Conservation (phyloP, 2,888 invertebrate genomes). For the Carpatolechia fugitivella region DNA sequence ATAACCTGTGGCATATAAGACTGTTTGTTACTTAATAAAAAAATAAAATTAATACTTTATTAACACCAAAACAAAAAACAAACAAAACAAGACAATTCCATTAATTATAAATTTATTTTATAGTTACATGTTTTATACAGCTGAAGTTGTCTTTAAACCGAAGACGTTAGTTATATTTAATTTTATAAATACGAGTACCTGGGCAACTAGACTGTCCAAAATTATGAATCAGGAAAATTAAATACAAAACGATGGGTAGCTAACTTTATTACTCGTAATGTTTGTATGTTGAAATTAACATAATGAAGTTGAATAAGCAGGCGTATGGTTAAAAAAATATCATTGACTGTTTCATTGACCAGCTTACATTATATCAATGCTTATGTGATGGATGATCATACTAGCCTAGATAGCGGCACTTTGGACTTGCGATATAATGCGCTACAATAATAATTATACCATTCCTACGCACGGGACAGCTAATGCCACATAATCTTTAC, state of each 20-base stretch:
- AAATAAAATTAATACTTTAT: neutral
- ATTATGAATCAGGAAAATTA: too few relatives aligned
- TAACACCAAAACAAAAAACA: neutral
- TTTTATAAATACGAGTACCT: too few relatives aligned
- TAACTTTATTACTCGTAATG: too few relatives aligned
- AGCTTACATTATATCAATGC: neutral
- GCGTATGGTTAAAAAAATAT: neutral
- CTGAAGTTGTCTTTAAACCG: too few relatives aligned
- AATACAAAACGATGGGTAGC: too few relatives aligned
- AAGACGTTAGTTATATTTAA: too few relatives aligned
- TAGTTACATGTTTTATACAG: too few relatives aligned
- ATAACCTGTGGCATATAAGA: neutral
- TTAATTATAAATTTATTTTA: too few relatives aligned
- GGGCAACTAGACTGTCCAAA: too few relatives aligned
- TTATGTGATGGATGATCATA: neutral
- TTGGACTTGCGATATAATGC: conserved; percentile 25
- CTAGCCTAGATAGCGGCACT: conserved; percentile 43
- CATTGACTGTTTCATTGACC: neutral
- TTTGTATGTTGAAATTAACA: too few relatives aligned
- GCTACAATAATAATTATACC: neutral
- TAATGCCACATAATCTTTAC: neutral
- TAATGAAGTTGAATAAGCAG: too few relatives aligned
- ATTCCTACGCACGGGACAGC: neutral
- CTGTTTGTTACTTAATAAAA: neutral
- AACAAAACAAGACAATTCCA: too few relatives aligned